phyloP scores from a whole-genome alignment of 2,888 invertebrate species.

The Antheraea assamensis region DNA sequence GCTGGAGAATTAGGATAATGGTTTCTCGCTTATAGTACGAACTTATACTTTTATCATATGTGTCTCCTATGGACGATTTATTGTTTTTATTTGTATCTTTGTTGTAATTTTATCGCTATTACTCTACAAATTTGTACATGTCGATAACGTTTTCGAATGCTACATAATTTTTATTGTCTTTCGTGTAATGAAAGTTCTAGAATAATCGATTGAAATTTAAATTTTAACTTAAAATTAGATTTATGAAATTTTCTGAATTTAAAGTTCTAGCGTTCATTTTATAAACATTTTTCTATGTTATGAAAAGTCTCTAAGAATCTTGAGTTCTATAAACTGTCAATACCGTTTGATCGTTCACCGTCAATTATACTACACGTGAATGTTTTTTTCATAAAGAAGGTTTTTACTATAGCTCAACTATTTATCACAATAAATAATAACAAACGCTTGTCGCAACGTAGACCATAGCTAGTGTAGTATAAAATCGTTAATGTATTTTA shows the following conservation, averaged over 20 bases:
- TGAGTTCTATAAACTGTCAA: too few relatives aligned
- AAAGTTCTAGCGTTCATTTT: neutral
- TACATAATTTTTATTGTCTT: neutral
- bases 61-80: neutral
- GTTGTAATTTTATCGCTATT: neutral
- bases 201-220: neutral
- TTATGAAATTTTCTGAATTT: neutral
- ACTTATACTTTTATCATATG: neutral
- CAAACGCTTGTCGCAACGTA: too few relatives aligned
- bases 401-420: too few relatives aligned
- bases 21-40: neutral
- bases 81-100: neutral
- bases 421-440: too few relatives aligned
- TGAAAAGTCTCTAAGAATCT: too few relatives aligned
- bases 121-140: neutral
- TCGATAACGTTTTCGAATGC: neutral
- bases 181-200: neutral
- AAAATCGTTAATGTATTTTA: too few relatives aligned
- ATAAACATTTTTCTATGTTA: neutral
- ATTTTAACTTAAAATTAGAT: neutral
- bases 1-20: conserved; percentile 44
- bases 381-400: too few relatives aligned
- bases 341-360: too few relatives aligned
- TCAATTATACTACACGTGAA: too few relatives aligned
- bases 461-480: neutral